Percentiles rank a stretch among this genome's conserved stretches.
Evolutionary conservation across 2,113 vertebrate genomes (phyloP).

Genomic region (Semicossyphus pulcher): DNA sequence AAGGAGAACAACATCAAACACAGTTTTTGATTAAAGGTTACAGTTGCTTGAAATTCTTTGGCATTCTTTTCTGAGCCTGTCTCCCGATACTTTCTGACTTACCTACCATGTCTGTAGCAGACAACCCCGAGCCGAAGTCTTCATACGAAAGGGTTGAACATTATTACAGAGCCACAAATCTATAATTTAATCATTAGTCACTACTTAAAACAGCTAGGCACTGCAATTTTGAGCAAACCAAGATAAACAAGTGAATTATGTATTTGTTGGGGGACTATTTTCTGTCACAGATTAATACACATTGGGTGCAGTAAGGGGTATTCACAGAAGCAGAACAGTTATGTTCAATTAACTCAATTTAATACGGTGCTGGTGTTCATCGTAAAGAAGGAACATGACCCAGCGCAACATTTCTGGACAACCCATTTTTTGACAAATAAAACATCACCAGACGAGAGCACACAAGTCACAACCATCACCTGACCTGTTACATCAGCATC

Average conservation of each 20-base stretch:
- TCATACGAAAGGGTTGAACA: not conserved
- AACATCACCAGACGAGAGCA: not conserved
- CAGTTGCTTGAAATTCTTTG: too few species aligned
- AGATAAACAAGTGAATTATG: too few species aligned
- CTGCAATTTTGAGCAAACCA: not conserved
- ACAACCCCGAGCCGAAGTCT: not conserved
- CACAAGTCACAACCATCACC: slow-evolving; percentile 6
- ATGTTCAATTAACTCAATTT: too few species aligned
- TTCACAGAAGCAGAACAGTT: too few species aligned
- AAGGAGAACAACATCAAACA: too few species aligned
- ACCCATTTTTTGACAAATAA: not conserved
- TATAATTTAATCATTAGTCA: not conserved
- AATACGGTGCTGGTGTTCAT: not conserved
- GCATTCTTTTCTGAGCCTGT: too few species aligned
- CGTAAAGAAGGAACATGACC: not conserved
- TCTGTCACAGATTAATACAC: too few species aligned
- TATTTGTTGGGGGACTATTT: too few species aligned
- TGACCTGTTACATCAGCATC: slow-evolving; percentile 39
- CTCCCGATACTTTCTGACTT: too few species aligned
- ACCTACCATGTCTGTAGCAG: not conserved
- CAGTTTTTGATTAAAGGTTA: too few species aligned
- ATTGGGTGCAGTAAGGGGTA: too few species aligned
- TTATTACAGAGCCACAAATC: not conserved
- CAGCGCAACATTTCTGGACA: not conserved
- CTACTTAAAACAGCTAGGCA: not conserved